A percentile compares a stretch with the other conserved stretches of the same genome.
phyloP scores from a whole-genome alignment of 2,113 vertebrate genomes.

The Phyllopteryx taeniolatus region DNA sequence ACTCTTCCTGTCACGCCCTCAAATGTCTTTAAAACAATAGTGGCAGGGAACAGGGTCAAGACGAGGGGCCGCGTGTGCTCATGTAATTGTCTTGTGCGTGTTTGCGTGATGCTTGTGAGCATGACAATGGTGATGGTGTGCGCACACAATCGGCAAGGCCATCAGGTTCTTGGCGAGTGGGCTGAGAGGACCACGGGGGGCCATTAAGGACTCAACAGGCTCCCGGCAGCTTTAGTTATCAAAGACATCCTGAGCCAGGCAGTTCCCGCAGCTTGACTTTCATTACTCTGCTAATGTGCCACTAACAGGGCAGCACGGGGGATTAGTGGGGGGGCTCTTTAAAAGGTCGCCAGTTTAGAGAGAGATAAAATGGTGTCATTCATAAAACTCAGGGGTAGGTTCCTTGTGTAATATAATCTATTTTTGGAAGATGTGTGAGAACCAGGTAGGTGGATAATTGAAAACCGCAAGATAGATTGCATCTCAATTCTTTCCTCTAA shows the following conservation, averaged over 20 bases:
- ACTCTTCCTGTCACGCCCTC: constrained; percentile 34
- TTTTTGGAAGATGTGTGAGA: background rate
- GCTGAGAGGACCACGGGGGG: constrained; percentile 39
- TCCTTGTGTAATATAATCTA: background rate
- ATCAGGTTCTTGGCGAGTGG: constrained; percentile 41
- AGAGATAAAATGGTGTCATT: constrained; percentile 25
- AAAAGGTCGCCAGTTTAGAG: constrained; percentile 34
- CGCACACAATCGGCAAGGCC: constrained; percentile 12
- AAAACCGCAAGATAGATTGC: background rate
- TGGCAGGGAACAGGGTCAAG: constrained; percentile 50
- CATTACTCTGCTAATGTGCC: constrained; percentile 52
- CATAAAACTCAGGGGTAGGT: background rate
- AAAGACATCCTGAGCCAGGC: constrained; percentile 51
- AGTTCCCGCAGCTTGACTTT: constrained; percentile 51
- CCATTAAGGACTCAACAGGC: constrained; percentile 54
- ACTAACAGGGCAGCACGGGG: constrained; percentile 40
- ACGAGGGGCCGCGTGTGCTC: constrained; percentile 52
- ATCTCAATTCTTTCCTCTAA: too few species aligned
- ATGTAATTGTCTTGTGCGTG: constrained; percentile 33
- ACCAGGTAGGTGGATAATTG: background rate
- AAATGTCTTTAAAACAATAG: constrained; percentile 53
- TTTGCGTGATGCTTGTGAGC: constrained; percentile 20
- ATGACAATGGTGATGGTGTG: constrained; percentile 21
- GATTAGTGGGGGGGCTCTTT: constrained; percentile 50
- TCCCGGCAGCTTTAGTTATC: constrained; percentile 63